Conservation (phyloP, 2,888 invertebrate species). For the Diaprepes abbreviatus region DNA sequence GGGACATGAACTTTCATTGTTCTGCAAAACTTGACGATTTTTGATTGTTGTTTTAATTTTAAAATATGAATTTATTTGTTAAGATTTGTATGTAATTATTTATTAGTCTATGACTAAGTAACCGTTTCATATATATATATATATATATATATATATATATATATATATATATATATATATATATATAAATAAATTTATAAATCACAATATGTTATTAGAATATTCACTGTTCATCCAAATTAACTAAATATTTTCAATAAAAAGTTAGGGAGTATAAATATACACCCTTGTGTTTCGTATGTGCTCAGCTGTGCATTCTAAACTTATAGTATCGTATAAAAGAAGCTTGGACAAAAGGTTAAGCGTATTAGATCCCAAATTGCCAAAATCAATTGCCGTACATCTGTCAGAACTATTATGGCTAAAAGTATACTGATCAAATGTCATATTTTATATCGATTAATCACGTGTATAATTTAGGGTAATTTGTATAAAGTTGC, state of each 20-base stretch:
- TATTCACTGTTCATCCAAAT: not conserved
- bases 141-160: too few relatives aligned
- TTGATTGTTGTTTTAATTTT: too few relatives aligned
- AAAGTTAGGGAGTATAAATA: not conserved
- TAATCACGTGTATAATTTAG: not conserved
- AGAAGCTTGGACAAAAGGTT: constrained; percentile 25
- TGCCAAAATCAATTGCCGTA: constrained; percentile 30
- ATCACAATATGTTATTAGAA: too few relatives aligned
- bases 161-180: too few relatives aligned
- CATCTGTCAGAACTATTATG: constrained; percentile 30
- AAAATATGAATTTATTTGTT: too few relatives aligned
- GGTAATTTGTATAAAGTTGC: not conserved
- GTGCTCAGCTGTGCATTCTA: constrained; percentile 26
- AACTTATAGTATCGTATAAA: constrained; percentile 2
- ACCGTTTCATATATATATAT: too few relatives aligned
- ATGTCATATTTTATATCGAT: constrained; percentile 20
- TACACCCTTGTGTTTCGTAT: not conserved
- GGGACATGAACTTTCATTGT: too few relatives aligned
- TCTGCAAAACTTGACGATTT: too few relatives aligned
- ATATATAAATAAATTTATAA: too few relatives aligned
- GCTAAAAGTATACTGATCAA: constrained; percentile 12
- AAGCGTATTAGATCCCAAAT: constrained; percentile 34
- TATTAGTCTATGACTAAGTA: too few relatives aligned
- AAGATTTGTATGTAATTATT: too few relatives aligned
- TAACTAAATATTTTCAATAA: not conserved